phyloP scores from a whole-genome alignment of 2,113 vertebrate species.

The Mirounga angustirostris region DNA sequence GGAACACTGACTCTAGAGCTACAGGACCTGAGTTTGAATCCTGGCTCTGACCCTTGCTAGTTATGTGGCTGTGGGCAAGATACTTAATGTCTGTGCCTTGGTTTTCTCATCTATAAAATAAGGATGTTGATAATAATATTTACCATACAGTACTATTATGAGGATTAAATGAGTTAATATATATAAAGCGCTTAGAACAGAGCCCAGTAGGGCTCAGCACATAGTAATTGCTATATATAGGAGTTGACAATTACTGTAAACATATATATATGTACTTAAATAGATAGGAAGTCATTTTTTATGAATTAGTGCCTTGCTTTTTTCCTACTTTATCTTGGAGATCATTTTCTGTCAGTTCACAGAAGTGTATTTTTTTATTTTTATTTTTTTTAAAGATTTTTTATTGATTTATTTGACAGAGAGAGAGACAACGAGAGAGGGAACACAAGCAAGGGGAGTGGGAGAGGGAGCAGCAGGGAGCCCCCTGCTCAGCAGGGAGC shows the following conservation, averaged over 20 bases:
- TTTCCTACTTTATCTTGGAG: background rate
- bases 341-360: background rate
- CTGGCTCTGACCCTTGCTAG: background rate
- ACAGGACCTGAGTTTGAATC: background rate
- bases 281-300: constrained; percentile 50
- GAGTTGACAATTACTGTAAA: background rate
- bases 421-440: too few relatives aligned
- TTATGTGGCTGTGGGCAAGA: background rate
- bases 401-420: too few relatives aligned
- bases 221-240: background rate
- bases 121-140: background rate
- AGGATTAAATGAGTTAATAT: constrained; percentile 42
- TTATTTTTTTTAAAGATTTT: too few relatives aligned
- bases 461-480: too few relatives aligned
- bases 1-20: background rate
- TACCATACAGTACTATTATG: background rate
- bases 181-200: background rate
- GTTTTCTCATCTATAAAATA: constrained; percentile 6
- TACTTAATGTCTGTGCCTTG: background rate
- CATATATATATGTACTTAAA: background rate
- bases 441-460: too few relatives aligned
- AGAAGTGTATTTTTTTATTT: background rate
- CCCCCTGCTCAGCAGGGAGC: too few relatives aligned
- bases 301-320: background rate
- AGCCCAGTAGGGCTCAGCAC: background rate